Conservation (phyloP, 2,113 vertebrate species). For the Eptesicus fuscus region DNA sequence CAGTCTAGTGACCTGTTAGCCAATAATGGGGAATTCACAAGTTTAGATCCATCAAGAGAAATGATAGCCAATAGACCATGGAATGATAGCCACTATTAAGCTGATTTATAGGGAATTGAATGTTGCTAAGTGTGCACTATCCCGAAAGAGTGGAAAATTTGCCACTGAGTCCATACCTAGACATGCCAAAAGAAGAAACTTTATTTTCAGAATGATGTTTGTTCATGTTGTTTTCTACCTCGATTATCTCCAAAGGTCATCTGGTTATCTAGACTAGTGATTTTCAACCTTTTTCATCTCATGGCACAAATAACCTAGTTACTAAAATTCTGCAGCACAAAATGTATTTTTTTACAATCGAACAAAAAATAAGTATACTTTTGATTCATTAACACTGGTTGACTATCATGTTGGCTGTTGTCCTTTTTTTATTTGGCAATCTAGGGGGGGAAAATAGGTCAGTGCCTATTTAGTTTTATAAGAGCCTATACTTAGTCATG, state of each 20-base stretch:
- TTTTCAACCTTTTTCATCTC: neutral
- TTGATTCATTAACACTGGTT: neutral
- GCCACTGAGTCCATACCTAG: neutral
- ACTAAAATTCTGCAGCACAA: neutral
- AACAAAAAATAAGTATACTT: neutral
- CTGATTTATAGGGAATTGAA: conserved; percentile 49
- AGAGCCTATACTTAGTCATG: neutral
- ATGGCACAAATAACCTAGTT: neutral
- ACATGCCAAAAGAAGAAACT: neutral
- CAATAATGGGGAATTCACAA: conserved; percentile 48
- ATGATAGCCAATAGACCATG: conserved; percentile 49
- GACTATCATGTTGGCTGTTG: neutral
- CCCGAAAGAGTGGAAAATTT: conserved; percentile 13
- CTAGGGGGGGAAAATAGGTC: neutral
- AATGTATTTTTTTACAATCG: neutral
- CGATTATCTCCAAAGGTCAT: conserved; percentile 29
- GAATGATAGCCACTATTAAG: conserved; percentile 45
- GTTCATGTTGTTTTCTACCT: neutral
- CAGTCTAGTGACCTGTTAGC: conserved; percentile 49
- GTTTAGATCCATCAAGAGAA: conserved; percentile 60
- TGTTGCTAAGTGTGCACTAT: conserved; percentile 22
- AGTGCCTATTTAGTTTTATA: no score
- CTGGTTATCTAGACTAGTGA: neutral
- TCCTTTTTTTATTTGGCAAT: neutral
- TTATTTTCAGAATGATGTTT: conserved; percentile 42